Evolutionary conservation across 2,113 vertebrate species (phyloP).

Genomic region (Peucedramus taeniatus): DNA sequence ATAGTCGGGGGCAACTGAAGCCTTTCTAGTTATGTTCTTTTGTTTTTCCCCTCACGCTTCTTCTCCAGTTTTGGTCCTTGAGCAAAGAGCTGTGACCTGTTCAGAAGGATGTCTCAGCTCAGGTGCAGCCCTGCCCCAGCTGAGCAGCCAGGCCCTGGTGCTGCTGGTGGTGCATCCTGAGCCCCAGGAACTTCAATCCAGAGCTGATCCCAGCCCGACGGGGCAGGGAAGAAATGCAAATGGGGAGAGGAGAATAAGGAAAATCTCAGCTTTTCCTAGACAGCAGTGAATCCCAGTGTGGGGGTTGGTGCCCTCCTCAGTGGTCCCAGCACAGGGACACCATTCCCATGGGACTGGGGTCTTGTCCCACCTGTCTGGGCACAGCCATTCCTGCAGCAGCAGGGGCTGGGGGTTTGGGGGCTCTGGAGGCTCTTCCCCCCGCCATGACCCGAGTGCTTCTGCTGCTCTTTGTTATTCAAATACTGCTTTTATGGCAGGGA

Average conservation of each 20-base stretch:
- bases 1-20: not conserved
- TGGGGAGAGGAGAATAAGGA: not conserved
- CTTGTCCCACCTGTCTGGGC: rapidly evolving
- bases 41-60: not conserved
- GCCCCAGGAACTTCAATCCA: not conserved
- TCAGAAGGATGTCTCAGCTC: not conserved
- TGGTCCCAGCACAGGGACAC: not conserved
- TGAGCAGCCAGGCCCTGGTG: not conserved
- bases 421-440: rapidly evolving
- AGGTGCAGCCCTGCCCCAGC: not conserved
- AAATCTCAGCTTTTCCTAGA: not conserved
- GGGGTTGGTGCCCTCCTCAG: not conserved
- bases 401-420: not conserved
- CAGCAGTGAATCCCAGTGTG: not conserved
- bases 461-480: constrained; percentile 33
- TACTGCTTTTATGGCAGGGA: constrained; percentile 22
- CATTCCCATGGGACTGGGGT: rapidly evolving
- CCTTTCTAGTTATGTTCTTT: not conserved
- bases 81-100: not conserved
- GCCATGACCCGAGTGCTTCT: not conserved
- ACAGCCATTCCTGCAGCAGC: not conserved
- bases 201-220: rapidly evolving
- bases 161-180: not conserved
- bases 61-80: not conserved
- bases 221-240: not conserved